Conservation (phyloP, 2,113 vertebrate species). For the Gymnorhina tibicen region DNA sequence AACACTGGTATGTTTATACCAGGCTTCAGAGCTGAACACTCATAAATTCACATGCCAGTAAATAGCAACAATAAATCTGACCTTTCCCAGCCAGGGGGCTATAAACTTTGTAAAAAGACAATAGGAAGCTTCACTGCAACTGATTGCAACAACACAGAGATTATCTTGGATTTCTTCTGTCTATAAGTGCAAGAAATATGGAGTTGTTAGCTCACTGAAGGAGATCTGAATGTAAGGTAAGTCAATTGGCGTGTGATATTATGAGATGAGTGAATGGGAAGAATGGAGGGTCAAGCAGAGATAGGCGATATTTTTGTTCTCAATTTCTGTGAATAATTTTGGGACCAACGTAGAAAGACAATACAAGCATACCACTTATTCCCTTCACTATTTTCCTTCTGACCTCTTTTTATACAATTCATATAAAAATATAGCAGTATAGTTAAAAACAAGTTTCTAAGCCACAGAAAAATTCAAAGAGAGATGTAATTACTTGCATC, state of each 20-base stretch:
- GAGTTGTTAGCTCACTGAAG: not conserved
- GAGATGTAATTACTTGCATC: not conserved
- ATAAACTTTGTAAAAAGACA: not conserved
- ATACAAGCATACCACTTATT: not conserved
- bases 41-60: not conserved
- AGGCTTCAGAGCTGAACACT: not conserved
- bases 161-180: not conserved
- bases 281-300: not conserved
- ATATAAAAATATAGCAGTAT: not conserved
- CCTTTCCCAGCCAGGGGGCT: not conserved
- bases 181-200: not conserved
- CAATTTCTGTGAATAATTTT: not conserved
- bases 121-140: not conserved
- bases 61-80: not conserved
- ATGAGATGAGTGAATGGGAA: not conserved
- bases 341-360: not conserved
- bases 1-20: not conserved
- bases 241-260: not conserved
- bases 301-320: not conserved
- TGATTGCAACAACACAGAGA: not conserved
- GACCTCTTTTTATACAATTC: not conserved
- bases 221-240: not conserved
- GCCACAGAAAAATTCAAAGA: not conserved
- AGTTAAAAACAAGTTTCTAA: not conserved
- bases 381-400: not conserved